Conservation (phyloP, 1,140 invertebrate genomes). For the Drosophila santomea region DNA sequence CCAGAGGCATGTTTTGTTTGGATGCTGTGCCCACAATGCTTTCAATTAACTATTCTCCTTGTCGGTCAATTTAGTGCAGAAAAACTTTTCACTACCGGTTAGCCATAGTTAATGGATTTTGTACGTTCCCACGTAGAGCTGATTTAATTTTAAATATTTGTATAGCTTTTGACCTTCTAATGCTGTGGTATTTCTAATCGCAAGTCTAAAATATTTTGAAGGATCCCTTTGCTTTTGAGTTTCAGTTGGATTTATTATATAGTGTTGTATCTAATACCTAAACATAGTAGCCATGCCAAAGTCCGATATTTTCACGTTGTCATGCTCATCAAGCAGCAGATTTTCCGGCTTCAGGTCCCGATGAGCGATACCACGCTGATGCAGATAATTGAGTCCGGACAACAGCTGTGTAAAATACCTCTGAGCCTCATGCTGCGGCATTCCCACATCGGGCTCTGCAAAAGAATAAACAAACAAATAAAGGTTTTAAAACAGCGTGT, state of each 20-base stretch:
- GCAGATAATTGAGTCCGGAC: constrained; percentile 93
- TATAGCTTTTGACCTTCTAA: neutral
- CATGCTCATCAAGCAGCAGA: constrained; percentile 93
- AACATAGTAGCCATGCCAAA: constrained; percentile 98
- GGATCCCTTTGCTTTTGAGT: neutral
- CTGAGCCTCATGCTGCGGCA: constrained; percentile 92
- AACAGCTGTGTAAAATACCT: constrained; percentile 95
- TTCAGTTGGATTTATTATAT: neutral
- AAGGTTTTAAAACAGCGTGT: neutral
- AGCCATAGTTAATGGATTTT: constrained; percentile 33
- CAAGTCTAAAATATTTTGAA: neutral
- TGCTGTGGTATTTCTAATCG: neutral
- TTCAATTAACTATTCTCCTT: constrained; percentile 48
- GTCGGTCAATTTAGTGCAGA: constrained; percentile 21
- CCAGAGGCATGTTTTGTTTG: constrained; percentile 14
- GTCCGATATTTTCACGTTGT: constrained; percentile 97
- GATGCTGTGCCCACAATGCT: constrained; percentile 11
- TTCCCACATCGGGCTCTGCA: constrained; percentile 96
- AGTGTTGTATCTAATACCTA: constrained; percentile 86
- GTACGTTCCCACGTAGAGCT: neutral
- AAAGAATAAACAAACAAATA: constrained; percentile 50
- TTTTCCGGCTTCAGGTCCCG: constrained; percentile 99
- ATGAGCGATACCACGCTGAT: constrained; percentile 92
- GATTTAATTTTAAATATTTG: constrained; percentile 4
- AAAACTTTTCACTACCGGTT: constrained; percentile 24